These are phyloP conservation scores for Squalus acanthias DNA, from an alignment of 2,797 vertebrate species.

Conservation along the genomic window DNA sequence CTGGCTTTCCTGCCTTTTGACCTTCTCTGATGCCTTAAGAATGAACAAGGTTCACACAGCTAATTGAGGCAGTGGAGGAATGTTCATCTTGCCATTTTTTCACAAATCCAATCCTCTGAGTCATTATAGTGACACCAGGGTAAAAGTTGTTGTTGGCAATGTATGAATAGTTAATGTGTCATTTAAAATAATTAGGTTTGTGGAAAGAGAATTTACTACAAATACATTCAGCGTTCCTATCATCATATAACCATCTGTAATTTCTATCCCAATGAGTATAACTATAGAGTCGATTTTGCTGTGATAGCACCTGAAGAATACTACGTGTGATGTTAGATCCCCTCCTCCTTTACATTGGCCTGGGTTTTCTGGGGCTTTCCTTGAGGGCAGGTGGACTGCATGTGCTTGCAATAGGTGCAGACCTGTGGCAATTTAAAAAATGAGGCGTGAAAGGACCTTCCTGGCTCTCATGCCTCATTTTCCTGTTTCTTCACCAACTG, in stretches of 20 bases:
- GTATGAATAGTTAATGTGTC: not conserved
- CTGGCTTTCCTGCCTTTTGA: not conserved
- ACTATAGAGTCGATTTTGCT: not conserved
- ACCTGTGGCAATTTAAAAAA: not conserved
- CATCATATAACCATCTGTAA: not conserved
- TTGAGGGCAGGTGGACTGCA: not conserved
- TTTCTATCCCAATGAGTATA: not conserved
- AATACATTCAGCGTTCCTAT: not conserved
- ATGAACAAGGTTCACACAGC: not conserved
- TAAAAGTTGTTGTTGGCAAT: not conserved
- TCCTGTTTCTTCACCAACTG: not conserved
- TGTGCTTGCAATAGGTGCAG: not conserved
- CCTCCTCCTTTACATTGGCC: too few species aligned
- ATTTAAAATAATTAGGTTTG: slow-evolving; percentile 14
- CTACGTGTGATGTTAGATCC: not conserved
- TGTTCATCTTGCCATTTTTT: not conserved
- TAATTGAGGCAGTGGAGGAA: not conserved
- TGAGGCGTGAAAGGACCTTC: not conserved
- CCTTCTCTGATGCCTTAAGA: not conserved
- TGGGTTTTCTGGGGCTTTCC: not conserved
- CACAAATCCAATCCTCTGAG: not conserved
- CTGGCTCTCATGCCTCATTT: not conserved
- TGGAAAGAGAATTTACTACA: not conserved
- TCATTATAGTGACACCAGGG: not conserved
- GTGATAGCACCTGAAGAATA: not conserved